These are phyloP conservation scores for Porites lobata DNA, from an alignment of 92 coral and sea anemone genomes.

Conservation along the genomic window DNA sequence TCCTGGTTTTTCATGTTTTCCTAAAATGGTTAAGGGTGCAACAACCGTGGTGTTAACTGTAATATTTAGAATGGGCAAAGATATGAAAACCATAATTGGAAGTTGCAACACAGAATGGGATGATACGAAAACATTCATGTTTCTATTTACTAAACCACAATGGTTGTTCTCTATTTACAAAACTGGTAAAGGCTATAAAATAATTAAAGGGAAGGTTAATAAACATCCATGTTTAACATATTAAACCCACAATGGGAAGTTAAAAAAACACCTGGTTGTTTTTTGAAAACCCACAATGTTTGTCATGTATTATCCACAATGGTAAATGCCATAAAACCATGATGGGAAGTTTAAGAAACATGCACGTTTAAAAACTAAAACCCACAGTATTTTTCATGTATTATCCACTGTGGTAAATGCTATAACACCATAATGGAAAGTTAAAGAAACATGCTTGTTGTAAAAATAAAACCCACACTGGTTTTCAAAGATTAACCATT, in stretches of 20 bases:
- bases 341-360: neutral
- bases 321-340: neutral
- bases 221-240: neutral
- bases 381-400: neutral
- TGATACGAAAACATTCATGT: neutral
- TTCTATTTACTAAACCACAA: neutral
- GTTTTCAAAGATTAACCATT: neutral
- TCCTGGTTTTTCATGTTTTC: too few species aligned
- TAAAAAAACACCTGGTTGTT: neutral
- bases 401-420: neutral
- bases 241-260: neutral
- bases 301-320: neutral
- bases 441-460: neutral
- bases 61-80: neutral
- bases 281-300: neutral
- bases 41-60: neutral
- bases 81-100: neutral
- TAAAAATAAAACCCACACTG: neutral
- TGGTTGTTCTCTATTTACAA: neutral
- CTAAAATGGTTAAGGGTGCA: too few species aligned
- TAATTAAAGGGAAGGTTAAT: neutral
- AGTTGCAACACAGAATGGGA: neutral
- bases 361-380: neutral
- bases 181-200: neutral
- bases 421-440: neutral